Conservation (phyloP, 2,113 vertebrate species). For the Paracanthobrama guichenoti region DNA sequence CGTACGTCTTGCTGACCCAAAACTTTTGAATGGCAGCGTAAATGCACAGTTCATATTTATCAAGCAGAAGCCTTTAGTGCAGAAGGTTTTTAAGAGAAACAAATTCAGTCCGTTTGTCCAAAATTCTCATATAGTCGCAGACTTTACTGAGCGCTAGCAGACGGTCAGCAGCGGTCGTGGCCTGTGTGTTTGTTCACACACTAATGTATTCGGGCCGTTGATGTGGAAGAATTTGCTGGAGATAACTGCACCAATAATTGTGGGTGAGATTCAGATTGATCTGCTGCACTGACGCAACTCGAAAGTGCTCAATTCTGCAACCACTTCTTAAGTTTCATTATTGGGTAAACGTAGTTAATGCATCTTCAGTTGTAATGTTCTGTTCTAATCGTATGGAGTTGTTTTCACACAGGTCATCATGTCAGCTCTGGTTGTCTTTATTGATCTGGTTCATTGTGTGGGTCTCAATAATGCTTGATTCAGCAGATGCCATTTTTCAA, state of each 20-base stretch:
- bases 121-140: no score
- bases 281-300: background rate
- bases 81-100: no score
- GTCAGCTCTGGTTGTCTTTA: background rate
- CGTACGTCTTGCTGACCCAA: no score
- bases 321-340: background rate
- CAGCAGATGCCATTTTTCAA: background rate
- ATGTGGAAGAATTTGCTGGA: background rate
- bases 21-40: background rate
- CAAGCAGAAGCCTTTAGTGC: no score
- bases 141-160: no score
- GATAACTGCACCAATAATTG: background rate
- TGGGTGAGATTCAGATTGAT: background rate
- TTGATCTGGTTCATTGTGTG: slow-evolving; percentile 11
- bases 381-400: background rate
- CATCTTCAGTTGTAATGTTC: background rate
- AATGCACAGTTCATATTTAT: background rate
- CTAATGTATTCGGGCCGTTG: background rate
- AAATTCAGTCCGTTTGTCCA: no score
- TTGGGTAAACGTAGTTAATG: background rate
- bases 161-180: background rate
- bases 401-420: background rate
- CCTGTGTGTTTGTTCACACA: background rate
- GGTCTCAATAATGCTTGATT: slow-evolving; percentile 1
- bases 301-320: background rate